A percentile compares a stretch with the other conserved stretches of the same genome.
These are phyloP conservation scores for Myzus persicae DNA, from an alignment of 1,140 invertebrate species.

Conservation along the genomic window DNA sequence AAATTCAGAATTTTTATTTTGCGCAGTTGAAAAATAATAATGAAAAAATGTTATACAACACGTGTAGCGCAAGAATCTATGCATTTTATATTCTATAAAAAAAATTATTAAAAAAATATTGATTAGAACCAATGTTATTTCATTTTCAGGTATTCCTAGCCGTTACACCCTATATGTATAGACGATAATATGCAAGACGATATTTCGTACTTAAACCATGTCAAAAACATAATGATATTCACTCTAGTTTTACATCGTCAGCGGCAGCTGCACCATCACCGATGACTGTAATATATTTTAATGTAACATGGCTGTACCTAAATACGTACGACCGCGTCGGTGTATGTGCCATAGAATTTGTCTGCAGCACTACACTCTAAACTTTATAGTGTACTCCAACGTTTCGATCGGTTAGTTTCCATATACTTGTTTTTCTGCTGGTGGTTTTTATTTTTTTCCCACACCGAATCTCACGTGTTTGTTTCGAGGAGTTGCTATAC, in stretches of 20 bases:
- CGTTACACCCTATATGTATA: no score
- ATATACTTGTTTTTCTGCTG: neutral
- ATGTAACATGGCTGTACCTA: neutral
- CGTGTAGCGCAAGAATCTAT: no score
- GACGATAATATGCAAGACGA: no score
- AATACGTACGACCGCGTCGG: neutral
- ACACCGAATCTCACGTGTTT: neutral
- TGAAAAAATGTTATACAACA: no score
- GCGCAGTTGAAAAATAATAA: no score
- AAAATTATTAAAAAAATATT: no score
- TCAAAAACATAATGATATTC: neutral
- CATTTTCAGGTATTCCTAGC: no score
- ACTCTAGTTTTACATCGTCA: neutral
- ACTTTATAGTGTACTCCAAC: neutral
- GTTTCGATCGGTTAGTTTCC: neutral
- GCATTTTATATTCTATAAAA: no score
- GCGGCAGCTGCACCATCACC: neutral
- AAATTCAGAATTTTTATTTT: no score
- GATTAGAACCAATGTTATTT: no score
- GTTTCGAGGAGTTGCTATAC: neutral
- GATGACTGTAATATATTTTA: neutral
- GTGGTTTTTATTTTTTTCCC: neutral
- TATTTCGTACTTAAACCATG: neutral
- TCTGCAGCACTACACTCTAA: neutral
- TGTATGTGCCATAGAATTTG: neutral